phyloP scores from a whole-genome alignment of 2,113 vertebrate genomes.

The Nyctereutes procyonoides region DNA sequence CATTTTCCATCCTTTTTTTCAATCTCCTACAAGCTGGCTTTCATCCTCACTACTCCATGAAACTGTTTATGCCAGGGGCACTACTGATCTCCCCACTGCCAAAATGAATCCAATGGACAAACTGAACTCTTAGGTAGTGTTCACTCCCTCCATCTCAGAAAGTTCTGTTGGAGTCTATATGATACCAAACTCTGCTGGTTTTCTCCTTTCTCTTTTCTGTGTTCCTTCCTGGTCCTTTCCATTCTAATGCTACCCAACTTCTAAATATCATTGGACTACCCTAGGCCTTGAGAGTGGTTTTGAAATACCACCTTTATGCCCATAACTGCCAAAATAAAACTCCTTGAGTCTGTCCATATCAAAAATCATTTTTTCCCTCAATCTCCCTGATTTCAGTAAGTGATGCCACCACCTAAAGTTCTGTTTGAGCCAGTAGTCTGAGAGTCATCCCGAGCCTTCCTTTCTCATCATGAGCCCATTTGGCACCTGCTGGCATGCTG shows the following conservation, averaged over 20 bases:
- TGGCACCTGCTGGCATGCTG: neutral
- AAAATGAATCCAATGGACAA: neutral
- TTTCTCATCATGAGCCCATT: neutral
- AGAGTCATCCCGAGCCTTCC: neutral
- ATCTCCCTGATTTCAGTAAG: neutral
- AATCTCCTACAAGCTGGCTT: neutral
- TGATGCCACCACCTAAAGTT: neutral
- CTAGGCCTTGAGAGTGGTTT: neutral
- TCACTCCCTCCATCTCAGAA: neutral
- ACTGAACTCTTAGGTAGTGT: neutral
- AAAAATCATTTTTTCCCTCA: neutral
- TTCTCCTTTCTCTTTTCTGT: neutral
- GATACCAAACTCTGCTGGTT: neutral
- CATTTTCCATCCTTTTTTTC: neutral
- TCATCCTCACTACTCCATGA: neutral
- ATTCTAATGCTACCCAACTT: neutral
- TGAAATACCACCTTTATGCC: neutral
- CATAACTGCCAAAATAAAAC: neutral
- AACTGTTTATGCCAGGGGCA: neutral
- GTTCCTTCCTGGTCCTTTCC: neutral
- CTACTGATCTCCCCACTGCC: neutral
- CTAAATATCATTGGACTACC: neutral
- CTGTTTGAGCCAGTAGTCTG: neutral
- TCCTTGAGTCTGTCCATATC: neutral
- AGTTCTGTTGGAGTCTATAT: neutral